Base-by-base conservation (phyloP, 37 sponge, comb jelly and placozoan genomes). In the Chondrilla cf. caribensis region DNA sequence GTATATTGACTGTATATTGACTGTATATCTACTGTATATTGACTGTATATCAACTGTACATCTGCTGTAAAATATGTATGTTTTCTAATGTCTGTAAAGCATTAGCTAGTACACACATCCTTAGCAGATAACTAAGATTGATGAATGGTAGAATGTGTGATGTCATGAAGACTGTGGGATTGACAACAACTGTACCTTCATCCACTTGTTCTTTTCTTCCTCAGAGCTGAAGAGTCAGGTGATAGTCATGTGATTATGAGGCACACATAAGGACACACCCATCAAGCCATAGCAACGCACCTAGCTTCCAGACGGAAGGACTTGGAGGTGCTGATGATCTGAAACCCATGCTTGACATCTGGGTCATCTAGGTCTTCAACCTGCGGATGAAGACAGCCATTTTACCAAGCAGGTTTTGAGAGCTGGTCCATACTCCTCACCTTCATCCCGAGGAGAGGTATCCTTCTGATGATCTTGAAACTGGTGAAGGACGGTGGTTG, bases 291-390 rank as follows among this genome's bases (percentile, higher is more conserved):
- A n/a, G n/a, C n/a, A n/a, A n/a, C 24, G 15, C 42, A 90, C 90
- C 83, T 90, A 22, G 88, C 85, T 35, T 87, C 92, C 39, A 92
- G 88, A 25, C 92, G 64, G 58, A 92, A 92, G 22, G 92, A 92
- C 77, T 92, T 92, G 79, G 85, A 85, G 2, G 92, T 92, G 60
- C 86, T 85, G 64, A 87, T 85, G 55, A 92, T 87, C 62, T 85
- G 92, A 39, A 92, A 85, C 32, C 86, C 92, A 39, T 92, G 75
- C 41, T 73, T 87, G 80, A 87, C 79, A 72, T 92, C 92, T 2
- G 92, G 92, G 70, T 92, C 92, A 79, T 92, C 84, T 66, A 92
- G 79, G 15, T 55, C 70, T 57, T 85, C 79, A 78, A 92, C 84
- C 84, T 84, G 28, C 5, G 15, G 64, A 26, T 6, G 6, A n/a